Conservation (phyloP, 92 coral and sea anemone genomes). For the Umimayanthus chanpuru region DNA sequence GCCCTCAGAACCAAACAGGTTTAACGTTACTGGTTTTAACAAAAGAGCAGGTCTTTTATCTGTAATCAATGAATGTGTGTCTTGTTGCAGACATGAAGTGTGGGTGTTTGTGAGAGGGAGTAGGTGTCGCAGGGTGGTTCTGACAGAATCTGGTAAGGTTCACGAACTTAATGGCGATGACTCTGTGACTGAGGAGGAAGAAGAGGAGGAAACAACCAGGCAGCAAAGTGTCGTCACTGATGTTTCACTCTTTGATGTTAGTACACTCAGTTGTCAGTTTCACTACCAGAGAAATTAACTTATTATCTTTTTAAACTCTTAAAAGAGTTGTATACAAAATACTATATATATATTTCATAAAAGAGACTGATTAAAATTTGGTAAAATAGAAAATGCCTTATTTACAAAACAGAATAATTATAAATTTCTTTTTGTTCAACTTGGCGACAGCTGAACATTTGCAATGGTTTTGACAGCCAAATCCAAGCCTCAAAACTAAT, state of each 20-base stretch:
- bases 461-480: too few species aligned
- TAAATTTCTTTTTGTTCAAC: too few species aligned
- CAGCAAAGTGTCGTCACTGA: slow-evolving; percentile 54
- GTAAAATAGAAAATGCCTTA: too few species aligned
- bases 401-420: too few species aligned
- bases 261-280: neutral
- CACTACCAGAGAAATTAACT: neutral
- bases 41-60: neutral
- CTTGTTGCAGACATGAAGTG: slow-evolving; percentile 75
- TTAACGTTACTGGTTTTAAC: too few species aligned
- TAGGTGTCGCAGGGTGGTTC: slow-evolving; percentile 68
- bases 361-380: too few species aligned
- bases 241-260: slow-evolving; percentile 88
- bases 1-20: too few species aligned
- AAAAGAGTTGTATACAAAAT: too few species aligned
- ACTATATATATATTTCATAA: too few species aligned
- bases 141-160: slow-evolving; percentile 79
- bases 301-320: too few species aligned
- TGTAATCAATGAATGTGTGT: neutral
- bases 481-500: too few species aligned
- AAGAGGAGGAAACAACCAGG: slow-evolving; percentile 46
- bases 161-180: slow-evolving; percentile 75
- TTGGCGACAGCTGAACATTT: too few species aligned
- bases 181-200: slow-evolving; percentile 65
- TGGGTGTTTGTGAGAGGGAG: slow-evolving; percentile 93